Evolutionary conservation across 2,888 invertebrate species (phyloP), one percentile per base, ranked within the genome.

Genomic region (Agelastica alni): DNA sequence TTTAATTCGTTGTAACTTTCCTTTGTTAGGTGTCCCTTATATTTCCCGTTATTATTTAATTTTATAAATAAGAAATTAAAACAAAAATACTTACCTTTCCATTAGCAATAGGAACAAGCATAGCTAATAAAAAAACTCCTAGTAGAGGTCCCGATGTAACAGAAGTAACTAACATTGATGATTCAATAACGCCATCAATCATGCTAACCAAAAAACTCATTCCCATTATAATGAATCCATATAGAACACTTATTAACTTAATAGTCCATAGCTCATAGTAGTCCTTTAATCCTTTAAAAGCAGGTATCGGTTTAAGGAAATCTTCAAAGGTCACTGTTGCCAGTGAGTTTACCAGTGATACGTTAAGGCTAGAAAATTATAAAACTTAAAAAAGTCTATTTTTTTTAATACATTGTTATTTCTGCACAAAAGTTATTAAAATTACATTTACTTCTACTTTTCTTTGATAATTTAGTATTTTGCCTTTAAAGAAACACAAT

Each of bases 271-370:
- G 74, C 68, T 87, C 87, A 55, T 89, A 84, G 39, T 83, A 84
- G 66, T 91, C 91, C 56, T 78, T 83, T 60, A 89, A 79, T 45
- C 84, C 84, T 66, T 84, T 86, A 70, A 91, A 82, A 2, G 81
- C 79, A 0, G 90, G 89, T 12, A 88, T 81, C 37, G 87, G 86
- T 0, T 87, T 85, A 2, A 93, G 78, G 72, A 93, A 93, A 75
- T 93, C 93, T 72, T 93, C 93, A 85, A 90, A 93, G 6, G 90
- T 87, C 1, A 93, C 93, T 0, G 93, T 92, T 0, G 92, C 88
- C 59, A 93, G 74, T 0, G 93, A 92, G 75, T 93, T 93, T 31
- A 93, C 80, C 74, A 89, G 91, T 1, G 92, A 92, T 2, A 92
- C 91, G 65, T 90, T 84, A 72, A 92, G 81, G 66, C 91, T 92